These are phyloP conservation scores for Salpingus planirostris DNA, from an alignment of 2,888 invertebrate species.

Conservation along the genomic window DNA sequence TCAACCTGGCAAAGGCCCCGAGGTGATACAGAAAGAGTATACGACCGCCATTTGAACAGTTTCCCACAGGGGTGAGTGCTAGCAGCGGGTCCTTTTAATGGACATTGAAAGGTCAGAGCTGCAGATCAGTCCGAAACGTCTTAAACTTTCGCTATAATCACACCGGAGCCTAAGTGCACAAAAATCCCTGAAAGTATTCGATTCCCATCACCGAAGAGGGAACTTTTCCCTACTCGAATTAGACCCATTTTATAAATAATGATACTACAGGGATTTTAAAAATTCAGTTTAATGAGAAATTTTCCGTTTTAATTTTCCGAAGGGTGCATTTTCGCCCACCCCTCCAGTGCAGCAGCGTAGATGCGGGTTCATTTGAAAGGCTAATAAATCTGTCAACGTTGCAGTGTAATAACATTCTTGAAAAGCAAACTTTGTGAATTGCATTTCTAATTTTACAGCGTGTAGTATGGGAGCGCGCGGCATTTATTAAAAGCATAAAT, in stretches of 20 bases:
- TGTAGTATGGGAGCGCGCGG: conserved; percentile 11
- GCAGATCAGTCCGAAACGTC: neutral
- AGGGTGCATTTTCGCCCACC: no score
- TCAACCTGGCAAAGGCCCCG: no score
- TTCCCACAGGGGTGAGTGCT: conserved; percentile 15
- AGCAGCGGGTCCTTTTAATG: conserved; percentile 14
- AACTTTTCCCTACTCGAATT: no score
- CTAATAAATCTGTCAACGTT: conserved; percentile 12
- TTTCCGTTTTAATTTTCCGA: no score
- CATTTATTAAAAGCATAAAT: conserved; percentile 20
- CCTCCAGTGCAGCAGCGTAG: neutral
- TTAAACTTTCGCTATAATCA: no score
- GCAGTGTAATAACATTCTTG: conserved; percentile 7
- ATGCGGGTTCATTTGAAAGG: conserved; percentile 8
- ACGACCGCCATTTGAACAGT: conserved; percentile 21
- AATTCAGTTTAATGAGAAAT: no score
- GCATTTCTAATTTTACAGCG: conserved; percentile 17
- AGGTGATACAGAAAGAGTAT: conserved; percentile 16
- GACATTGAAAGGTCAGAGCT: conserved; percentile 19
- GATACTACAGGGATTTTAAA: no score
- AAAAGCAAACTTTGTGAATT: conserved; percentile 10
- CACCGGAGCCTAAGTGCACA: no score
- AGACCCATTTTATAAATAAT: no score
- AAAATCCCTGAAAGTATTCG: no score
- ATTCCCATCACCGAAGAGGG: no score